phyloP scores from a whole-genome alignment of 2,113 vertebrate genomes.

The Lonchura striata region DNA sequence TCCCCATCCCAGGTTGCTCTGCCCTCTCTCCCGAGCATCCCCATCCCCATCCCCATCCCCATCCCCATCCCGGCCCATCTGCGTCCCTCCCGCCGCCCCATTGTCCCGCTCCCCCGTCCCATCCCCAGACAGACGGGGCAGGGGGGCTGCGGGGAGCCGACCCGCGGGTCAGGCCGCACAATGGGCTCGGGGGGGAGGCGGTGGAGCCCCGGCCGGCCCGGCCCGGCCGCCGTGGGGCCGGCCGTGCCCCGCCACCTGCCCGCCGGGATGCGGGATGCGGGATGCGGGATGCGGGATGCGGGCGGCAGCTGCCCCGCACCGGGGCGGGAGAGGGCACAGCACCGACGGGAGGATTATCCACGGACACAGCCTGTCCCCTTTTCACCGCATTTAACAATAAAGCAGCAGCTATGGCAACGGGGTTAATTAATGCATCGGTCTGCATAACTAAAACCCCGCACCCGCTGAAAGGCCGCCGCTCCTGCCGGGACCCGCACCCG shows the following conservation, averaged over 20 bases:
- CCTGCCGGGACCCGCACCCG: background rate
- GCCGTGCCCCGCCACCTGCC: background rate
- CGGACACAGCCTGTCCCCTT: slow-evolving; percentile 6
- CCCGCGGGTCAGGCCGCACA: background rate
- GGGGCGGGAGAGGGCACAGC: background rate
- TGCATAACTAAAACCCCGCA: slow-evolving; percentile 50
- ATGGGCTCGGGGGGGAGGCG: background rate
- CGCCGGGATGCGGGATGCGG: background rate
- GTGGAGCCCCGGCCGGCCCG: background rate
- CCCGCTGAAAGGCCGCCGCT: slow-evolving; percentile 28
- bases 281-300: background rate
- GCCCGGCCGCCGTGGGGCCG: background rate
- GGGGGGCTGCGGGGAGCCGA: background rate
- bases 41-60: background rate
- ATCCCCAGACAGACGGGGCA: background rate
- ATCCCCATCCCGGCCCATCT: background rate
- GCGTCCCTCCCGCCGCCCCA: background rate
- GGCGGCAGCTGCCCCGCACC: background rate
- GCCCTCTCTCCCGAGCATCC: background rate
- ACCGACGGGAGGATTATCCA: slow-evolving; percentile 1
- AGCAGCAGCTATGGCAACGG: slow-evolving; percentile 56
- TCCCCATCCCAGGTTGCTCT: background rate
- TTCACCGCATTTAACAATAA: slow-evolving; percentile 33
- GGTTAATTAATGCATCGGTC: slow-evolving; percentile 57
- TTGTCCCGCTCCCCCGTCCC: background rate